Base-by-base conservation (phyloP, 2,797 vertebrate genomes). In the Rhadinocentrus ornatus region DNA sequence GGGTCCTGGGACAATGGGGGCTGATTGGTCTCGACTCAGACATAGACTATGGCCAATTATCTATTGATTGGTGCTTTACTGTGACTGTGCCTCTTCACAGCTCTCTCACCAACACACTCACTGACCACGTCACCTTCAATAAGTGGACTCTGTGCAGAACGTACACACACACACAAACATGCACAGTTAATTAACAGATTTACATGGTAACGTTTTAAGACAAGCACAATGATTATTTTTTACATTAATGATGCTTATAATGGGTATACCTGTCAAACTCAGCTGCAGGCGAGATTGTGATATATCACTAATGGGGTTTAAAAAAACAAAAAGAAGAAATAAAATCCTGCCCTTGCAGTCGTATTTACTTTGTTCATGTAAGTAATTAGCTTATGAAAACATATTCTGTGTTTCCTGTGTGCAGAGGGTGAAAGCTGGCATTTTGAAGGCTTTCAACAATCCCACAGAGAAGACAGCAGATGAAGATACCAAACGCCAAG, bases 371-470 rank as follows among this genome's bases (percentile, higher is more conserved):
- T 29, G 64, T 81, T 41, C 16, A 3, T 71, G 44, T 55, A 48
- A 75, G 77, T 69, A 34, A 57, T 74, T 34, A 26, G 16, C 41
- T 39, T 79, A 20, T 20, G 67, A 31, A 24, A 62, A 50, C 31
- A 64, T 73, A 39, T 59, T 78, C 3, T 73, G 35, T 66, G 37
- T 77, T 83, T 81, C 8, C 68, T 56, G 20, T 82, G 73, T 77
- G 15, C 78, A 99, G 98, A 95, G 97, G 69, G 97, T 99, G 91
- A 98, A 98, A 93, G 95, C 95, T n/a, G 95, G 95, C 78, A 99
- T 99, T 86, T 94, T 99, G 83, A 99, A 96, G 94, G 96, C 96
- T 10, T 99, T 98, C 90, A 99, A 99, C 89, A 98, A 98, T 86
- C 98, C 97, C 73, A 99, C 97, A 3, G 96, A 97, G 87, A 98